A percentile compares a stretch with the other conserved stretches of the same genome.
Conservation (phyloP, 2,113 vertebrate genomes). For the Peromyscus maniculatus region DNA sequence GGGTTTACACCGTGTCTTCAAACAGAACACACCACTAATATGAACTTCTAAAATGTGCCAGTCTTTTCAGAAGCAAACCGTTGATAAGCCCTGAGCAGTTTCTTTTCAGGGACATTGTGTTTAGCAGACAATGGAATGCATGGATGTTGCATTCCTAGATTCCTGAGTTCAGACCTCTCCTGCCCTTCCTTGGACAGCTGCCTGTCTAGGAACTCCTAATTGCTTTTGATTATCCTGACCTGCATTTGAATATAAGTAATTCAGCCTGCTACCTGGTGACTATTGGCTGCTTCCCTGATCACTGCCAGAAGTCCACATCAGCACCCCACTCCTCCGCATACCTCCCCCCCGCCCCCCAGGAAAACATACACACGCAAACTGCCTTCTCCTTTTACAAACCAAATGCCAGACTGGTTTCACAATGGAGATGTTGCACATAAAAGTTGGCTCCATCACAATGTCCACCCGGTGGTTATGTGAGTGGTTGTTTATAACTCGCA, state of each 20-base stretch:
- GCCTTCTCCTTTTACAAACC: slow-evolving; percentile 78
- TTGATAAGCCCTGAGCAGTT: slow-evolving; percentile 70
- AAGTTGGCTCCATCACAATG: slow-evolving; percentile 80
- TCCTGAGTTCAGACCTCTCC: slow-evolving; percentile 48
- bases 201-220: slow-evolving; percentile 46
- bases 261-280: slow-evolving; percentile 65
- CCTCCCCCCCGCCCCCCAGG: neutral
- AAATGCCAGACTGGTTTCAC: slow-evolving; percentile 85
- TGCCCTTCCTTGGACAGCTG: neutral
- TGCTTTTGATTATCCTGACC: slow-evolving; percentile 69
- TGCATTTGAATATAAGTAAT: slow-evolving; percentile 77
- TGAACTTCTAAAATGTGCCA: slow-evolving; percentile 35
- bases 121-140: slow-evolving; percentile 15
- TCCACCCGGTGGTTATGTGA: slow-evolving; percentile 88
- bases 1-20: slow-evolving; percentile 67
- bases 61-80: slow-evolving; percentile 64
- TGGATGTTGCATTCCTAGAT: neutral
- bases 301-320: slow-evolving; percentile 82
- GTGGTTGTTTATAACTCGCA: slow-evolving; percentile 88
- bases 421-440: slow-evolving; percentile 80
- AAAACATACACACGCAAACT: slow-evolving; percentile 68
- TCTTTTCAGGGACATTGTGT: slow-evolving; percentile 16
- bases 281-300: slow-evolving; percentile 51
- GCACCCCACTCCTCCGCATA: neutral
- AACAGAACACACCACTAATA: slow-evolving; percentile 68